phyloP scores from a whole-genome alignment of 2,888 invertebrate genomes.

The Rhogogaster chlorosoma region DNA sequence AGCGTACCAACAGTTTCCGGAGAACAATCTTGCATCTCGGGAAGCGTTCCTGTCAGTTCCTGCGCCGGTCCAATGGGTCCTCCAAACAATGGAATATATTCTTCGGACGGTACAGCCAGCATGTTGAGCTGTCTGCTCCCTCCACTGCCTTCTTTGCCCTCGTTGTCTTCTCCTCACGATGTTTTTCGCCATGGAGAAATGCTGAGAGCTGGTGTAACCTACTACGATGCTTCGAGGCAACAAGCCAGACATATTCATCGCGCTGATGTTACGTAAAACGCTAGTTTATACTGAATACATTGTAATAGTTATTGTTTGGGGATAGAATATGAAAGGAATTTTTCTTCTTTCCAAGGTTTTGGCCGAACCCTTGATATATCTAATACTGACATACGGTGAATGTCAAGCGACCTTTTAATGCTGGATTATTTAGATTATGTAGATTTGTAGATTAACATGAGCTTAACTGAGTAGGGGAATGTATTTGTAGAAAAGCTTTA shows the following conservation, averaged over 20 bases:
- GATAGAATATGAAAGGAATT: neutral
- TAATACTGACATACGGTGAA: neutral
- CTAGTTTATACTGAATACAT: neutral
- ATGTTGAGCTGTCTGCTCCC: slow-evolving; percentile 71
- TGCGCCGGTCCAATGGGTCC: slow-evolving; percentile 64
- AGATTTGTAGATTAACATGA: slow-evolving; percentile 7
- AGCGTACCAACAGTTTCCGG: slow-evolving; percentile 58
- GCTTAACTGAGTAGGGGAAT: neutral
- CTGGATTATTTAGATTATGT: neutral
- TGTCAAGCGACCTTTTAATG: slow-evolving; percentile 35
- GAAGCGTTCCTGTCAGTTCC: slow-evolving; percentile 61
- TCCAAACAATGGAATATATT: slow-evolving; percentile 66
- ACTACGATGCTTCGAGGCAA: slow-evolving; percentile 69
- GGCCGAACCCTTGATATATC: neutral
- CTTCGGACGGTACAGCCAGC: slow-evolving; percentile 67
- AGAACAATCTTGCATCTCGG: slow-evolving; percentile 62
- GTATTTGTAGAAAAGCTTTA: neutral
- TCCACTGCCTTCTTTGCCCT: slow-evolving; percentile 66
- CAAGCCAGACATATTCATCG: slow-evolving; percentile 68
- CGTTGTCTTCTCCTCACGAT: slow-evolving; percentile 69
- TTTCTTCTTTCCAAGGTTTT: neutral
- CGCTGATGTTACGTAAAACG: slow-evolving; percentile 68
- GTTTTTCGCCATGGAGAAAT: slow-evolving; percentile 71
- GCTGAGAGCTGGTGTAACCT: slow-evolving; percentile 68
- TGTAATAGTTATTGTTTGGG: neutral